Evolutionary conservation across 2,888 invertebrate species (phyloP), one percentile per base, ranked within the genome.

Genomic region (Tupiocoris notatus): DNA sequence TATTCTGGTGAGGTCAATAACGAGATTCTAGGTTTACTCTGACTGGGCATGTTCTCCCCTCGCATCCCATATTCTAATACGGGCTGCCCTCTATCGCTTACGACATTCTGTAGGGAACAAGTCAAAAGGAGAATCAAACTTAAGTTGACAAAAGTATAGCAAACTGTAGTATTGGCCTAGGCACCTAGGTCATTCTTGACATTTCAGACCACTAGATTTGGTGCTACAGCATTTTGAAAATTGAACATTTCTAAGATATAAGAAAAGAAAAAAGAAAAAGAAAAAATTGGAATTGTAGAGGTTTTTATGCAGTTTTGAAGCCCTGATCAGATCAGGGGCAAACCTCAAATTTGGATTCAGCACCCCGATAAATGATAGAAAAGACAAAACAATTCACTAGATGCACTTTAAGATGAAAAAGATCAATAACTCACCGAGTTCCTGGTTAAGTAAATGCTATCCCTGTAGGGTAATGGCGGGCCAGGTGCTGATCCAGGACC

Each of bases 11-110:
- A 87, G 80, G 89, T 89, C 83, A 91, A 87, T 83, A 91, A 86
- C 76, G 91, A 91, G 85, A 92, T 89, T 83, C 89, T 85, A 83
- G 86, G 87, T 79, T 87, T 86, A 77, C 84, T 77, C 81, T 82
- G 81, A 81, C 81, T 22, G 61, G 76, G 75, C 66, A 78, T 71
- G 56, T 71, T 71, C 54, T 77, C 80, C 78, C 82, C 76, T 71
- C 81, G 79, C 79, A 81, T 78, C 76, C 71, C 81, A 80, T 79
- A 81, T 58, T 81, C 81, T 67, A 71, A 17, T 21, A 80, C 77
- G 20, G 74, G 67, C 68, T 79, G 79, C 54, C 77, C 75, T 65
- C 79, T 68, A 64, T 79, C 80, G 18, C 71, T 75, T 17, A 79
- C 77, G 17, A 76, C 16, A 75, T 25, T 64, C 73, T 70, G 23